Percentiles rank a stretch among this genome's conserved stretches.
Conservation (phyloP, 2,888 invertebrate species). For the Drosophila leonis region DNA sequence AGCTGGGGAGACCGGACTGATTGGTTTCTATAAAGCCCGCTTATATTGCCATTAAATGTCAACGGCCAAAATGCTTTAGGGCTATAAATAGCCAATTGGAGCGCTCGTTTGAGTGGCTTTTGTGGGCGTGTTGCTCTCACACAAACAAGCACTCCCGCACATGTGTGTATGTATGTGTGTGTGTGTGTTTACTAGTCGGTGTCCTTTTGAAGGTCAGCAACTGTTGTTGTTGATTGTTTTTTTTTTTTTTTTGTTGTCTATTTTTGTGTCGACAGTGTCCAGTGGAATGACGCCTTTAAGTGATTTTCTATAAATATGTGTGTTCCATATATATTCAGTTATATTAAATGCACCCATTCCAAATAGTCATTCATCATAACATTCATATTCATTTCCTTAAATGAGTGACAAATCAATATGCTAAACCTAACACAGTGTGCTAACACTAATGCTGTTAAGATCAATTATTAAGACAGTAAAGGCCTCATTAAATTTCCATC, state of each 20-base stretch:
- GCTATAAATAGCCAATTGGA: conserved; percentile 59
- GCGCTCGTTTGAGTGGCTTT: conserved; percentile 43
- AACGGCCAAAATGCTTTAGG: conserved; percentile 58
- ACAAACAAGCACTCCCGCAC: conserved; percentile 13
- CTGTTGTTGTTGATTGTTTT: conserved; percentile 45
- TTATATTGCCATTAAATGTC: conserved; percentile 65
- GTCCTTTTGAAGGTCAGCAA: conserved; percentile 81
- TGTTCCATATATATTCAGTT: conserved; percentile 15
- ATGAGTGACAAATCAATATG: conserved; percentile 10
- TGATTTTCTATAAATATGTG: conserved; percentile 37
- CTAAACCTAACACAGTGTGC: background rate
- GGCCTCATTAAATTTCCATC: conserved; percentile 27
- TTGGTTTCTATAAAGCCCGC: conserved; percentile 45
- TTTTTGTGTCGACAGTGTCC: conserved; percentile 51
- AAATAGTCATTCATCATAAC: conserved; percentile 24
- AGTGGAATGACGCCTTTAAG: conserved; percentile 27
- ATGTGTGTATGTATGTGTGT: conserved; percentile 21
- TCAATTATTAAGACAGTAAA: background rate
- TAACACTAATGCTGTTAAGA: no score
- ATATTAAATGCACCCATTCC: conserved; percentile 16
- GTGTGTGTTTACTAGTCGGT: conserved; percentile 45
- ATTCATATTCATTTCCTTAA: conserved; percentile 12
- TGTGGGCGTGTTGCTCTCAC: conserved; percentile 43
- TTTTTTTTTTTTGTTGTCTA: conserved; percentile 39
- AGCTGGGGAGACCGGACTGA: conserved; percentile 33